Conservation (phyloP, 2,113 vertebrate genomes). For the Propithecus coquereli region DNA sequence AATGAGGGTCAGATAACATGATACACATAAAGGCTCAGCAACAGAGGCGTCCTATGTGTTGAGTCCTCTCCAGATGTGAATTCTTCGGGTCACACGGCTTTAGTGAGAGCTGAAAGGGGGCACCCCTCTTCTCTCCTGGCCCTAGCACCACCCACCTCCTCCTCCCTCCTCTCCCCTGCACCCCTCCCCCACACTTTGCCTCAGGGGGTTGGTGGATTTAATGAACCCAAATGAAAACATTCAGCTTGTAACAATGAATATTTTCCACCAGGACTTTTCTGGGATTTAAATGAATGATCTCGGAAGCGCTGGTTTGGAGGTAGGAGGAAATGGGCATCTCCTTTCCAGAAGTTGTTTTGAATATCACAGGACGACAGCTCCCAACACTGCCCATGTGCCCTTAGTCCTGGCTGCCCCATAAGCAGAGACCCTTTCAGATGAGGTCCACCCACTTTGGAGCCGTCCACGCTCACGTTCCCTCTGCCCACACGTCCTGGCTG, state of each 20-base stretch:
- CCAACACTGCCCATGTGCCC: background rate
- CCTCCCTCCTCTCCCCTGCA: background rate
- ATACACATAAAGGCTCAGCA: background rate
- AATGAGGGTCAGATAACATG: background rate
- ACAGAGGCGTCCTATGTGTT: accelerated
- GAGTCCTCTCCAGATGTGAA: background rate
- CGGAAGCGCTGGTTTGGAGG: background rate
- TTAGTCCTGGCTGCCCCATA: background rate
- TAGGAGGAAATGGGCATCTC: background rate
- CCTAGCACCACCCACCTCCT: background rate
- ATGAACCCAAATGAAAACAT: background rate
- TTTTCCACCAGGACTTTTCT: background rate
- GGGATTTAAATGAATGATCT: background rate
- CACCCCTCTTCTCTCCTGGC: background rate
- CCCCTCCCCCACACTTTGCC: background rate
- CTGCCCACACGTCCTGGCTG: accelerated
- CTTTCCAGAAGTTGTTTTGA: background rate
- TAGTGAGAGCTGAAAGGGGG: no score
- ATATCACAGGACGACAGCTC: background rate
- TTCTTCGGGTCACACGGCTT: background rate
- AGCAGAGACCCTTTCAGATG: background rate
- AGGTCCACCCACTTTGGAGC: background rate
- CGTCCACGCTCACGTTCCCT: background rate
- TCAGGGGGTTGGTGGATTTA: background rate
- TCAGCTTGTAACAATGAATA: background rate